Conservation (phyloP, 2,797 vertebrate genomes). For the Jordanella pulchra region DNA sequence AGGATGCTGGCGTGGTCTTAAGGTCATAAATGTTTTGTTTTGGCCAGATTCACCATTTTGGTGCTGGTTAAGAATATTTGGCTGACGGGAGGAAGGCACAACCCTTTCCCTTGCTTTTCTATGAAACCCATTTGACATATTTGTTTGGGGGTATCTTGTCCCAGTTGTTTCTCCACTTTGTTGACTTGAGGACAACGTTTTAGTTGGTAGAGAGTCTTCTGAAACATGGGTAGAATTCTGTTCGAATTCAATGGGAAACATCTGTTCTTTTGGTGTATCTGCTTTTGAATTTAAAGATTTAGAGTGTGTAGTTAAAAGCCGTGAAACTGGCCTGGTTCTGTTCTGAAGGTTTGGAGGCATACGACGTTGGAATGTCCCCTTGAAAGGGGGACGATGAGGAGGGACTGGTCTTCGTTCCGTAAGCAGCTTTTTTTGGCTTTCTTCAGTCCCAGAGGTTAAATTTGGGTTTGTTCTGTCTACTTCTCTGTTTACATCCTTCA, state of each 20-base stretch:
- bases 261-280: not conserved
- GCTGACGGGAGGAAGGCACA: slow-evolving; percentile 16
- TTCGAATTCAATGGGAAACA: slow-evolving; percentile 12
- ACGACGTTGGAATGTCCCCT: slow-evolving; percentile 4
- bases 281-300: slow-evolving; percentile 16
- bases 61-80: slow-evolving; percentile 8
- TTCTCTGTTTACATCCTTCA: not conserved
- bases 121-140: slow-evolving; percentile 3
- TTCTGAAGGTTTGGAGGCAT: slow-evolving; percentile 36
- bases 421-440: slow-evolving; percentile 20
- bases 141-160: not conserved
- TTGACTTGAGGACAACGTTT: not conserved
- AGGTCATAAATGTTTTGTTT: slow-evolving; percentile 54
- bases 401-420: slow-evolving; percentile 13
- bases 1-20: slow-evolving; percentile 37
- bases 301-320: not conserved
- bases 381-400: slow-evolving; percentile 11
- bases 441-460: slow-evolving; percentile 7
- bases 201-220: not conserved
- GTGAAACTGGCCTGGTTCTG: slow-evolving; percentile 30
- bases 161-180: not conserved
- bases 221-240: not conserved
- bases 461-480: not conserved
- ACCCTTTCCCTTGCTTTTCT: slow-evolving; percentile 15
- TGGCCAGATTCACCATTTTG: slow-evolving; percentile 25